These are phyloP conservation scores for Sciurus vulgaris DNA, from an alignment of 2,797 vertebrate genomes.

Conservation along the genomic window DNA sequence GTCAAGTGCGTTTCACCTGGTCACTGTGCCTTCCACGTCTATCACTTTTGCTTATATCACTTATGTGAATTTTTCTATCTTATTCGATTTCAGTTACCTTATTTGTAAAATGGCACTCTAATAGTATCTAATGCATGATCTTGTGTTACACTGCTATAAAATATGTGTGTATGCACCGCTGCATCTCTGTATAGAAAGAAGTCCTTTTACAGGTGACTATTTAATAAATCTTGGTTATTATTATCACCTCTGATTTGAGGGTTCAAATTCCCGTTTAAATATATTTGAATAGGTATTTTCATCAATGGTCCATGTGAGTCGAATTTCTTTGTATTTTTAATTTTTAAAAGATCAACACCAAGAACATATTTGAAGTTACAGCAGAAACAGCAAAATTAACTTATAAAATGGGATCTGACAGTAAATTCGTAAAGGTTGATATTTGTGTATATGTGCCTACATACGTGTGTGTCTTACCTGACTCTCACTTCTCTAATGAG, in stretches of 20 bases:
- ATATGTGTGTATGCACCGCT: background rate
- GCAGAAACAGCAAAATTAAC: background rate
- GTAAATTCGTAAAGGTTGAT: background rate
- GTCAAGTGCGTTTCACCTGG: background rate
- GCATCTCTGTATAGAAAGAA: background rate
- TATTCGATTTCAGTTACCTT: background rate
- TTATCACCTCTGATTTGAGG: background rate
- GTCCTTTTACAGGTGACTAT: background rate
- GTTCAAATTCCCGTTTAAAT: slow-evolving; percentile 4
- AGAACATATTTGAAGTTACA: background rate
- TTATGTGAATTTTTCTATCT: background rate
- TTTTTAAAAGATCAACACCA: background rate
- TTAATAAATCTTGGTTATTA: slow-evolving; percentile 33
- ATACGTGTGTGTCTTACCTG: background rate
- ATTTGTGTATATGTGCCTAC: background rate
- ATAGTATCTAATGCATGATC: background rate
- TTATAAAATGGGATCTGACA: background rate
- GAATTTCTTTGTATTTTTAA: slow-evolving; percentile 1
- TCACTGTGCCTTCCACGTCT: background rate
- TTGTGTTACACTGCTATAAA: background rate
- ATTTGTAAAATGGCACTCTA: background rate
- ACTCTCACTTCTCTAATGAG: background rate
- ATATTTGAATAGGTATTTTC: background rate
- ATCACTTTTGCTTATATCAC: background rate
- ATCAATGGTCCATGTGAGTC: background rate